Conservation (phyloP, 2,113 vertebrate genomes). For the Zonotrichia leucophrys region DNA sequence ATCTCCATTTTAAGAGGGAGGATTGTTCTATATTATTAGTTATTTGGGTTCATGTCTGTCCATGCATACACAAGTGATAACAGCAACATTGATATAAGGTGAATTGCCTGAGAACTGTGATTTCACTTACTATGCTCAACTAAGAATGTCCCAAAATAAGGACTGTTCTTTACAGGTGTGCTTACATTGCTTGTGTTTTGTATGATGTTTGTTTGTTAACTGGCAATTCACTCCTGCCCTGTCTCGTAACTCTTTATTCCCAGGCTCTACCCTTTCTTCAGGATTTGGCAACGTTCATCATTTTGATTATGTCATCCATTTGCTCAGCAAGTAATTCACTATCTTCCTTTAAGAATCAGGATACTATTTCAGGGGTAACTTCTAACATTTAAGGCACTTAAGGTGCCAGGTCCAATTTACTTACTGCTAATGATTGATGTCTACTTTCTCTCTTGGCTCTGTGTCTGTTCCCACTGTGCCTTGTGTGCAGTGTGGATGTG, state of each 20-base stretch:
- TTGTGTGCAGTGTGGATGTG: not conserved
- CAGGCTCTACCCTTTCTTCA: not conserved
- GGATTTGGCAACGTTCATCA: constrained; percentile 7
- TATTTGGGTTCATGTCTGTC: not conserved
- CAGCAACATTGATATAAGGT: not conserved
- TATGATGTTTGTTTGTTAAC: not conserved
- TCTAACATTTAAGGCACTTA: constrained; percentile 68
- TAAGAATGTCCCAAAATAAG: not conserved
- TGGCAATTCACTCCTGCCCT: not conserved
- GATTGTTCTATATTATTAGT: not conserved
- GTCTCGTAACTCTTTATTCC: not conserved
- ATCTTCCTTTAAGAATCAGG: constrained; percentile 66
- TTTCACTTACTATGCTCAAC: not conserved
- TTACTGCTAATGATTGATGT: constrained; percentile 58
- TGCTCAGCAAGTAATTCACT: constrained; percentile 49
- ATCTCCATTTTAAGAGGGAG: not conserved
- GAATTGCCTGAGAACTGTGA: not conserved
- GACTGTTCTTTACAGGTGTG: not conserved
- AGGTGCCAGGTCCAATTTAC: constrained; percentile 70
- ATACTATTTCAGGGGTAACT: constrained; percentile 63
- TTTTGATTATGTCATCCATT: constrained; percentile 62
- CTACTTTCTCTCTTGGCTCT: constrained; percentile 11
- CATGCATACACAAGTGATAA: not conserved
- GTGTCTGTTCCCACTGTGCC: not conserved
- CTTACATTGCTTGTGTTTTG: not conserved